phyloP scores from a whole-genome alignment of 2,113 vertebrate genomes.

The Anhinga anhinga region DNA sequence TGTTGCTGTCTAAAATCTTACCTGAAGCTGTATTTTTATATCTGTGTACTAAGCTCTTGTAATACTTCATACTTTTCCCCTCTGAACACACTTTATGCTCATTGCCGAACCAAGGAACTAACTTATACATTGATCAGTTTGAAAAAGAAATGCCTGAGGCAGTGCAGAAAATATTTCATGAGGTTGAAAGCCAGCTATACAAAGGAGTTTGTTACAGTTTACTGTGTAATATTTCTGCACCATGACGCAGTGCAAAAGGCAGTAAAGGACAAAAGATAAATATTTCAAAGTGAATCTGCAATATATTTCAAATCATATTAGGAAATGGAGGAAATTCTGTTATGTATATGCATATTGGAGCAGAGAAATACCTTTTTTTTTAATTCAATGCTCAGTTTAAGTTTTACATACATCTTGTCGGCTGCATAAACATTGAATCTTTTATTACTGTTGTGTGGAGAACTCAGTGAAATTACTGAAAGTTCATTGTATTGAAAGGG shows the following conservation, averaged over 20 bases:
- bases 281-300: not conserved
- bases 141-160: not conserved
- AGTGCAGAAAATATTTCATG: not conserved
- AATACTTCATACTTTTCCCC: not conserved
- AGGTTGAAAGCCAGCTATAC: not conserved
- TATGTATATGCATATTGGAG: not conserved
- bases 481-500: not conserved
- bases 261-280: not conserved
- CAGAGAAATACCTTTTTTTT: not conserved
- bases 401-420: not conserved
- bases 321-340: not conserved
- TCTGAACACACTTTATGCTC: not conserved
- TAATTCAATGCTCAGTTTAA: not conserved
- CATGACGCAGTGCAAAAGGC: not conserved
- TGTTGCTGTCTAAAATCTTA: not conserved
- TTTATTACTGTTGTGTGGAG: not conserved
- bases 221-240: not conserved
- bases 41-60: not conserved
- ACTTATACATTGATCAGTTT: not conserved
- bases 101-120: not conserved
- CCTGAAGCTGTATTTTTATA: not conserved
- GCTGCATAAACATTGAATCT: not conserved
- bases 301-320: not conserved
- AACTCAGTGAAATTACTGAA: not conserved
- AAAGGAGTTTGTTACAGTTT: not conserved